A percentile compares a stretch with the other conserved stretches of the same genome.
Conservation (phyloP, 2,113 vertebrate species). For the Anarhynchus alexandrinus region DNA sequence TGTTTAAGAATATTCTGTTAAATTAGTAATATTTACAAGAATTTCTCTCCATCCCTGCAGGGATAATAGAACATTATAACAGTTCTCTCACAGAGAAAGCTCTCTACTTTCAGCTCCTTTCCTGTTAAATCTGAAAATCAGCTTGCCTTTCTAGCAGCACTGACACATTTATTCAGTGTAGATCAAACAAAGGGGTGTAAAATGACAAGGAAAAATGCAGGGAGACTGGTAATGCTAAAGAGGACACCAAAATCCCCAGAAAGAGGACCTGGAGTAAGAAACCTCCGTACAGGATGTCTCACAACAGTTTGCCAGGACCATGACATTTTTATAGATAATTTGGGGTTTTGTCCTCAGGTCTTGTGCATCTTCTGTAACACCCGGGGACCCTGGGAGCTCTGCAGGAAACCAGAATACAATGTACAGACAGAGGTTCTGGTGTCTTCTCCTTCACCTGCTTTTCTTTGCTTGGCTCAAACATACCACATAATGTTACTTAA, state of each 20-base stretch:
- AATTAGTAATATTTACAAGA: slow-evolving; percentile 63
- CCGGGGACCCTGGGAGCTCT: background rate
- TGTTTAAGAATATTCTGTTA: slow-evolving; percentile 65
- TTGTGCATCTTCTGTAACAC: background rate
- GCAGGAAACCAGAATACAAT: background rate
- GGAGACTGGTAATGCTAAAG: background rate
- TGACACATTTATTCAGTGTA: slow-evolving; percentile 18
- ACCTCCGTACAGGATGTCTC: background rate
- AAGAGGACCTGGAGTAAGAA: background rate
- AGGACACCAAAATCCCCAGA: background rate
- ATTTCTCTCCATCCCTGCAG: slow-evolving; percentile 47
- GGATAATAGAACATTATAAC: slow-evolving; percentile 55
- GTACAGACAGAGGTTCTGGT: background rate
- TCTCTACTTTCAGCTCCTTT: slow-evolving; percentile 41
- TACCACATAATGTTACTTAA: background rate
- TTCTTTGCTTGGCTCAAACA: background rate
- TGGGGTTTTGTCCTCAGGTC: background rate
- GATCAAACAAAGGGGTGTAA: slow-evolving; percentile 1
- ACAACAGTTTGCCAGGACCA: background rate
- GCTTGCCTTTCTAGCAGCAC: slow-evolving; percentile 18
- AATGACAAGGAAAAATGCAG: background rate
- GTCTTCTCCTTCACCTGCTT: background rate
- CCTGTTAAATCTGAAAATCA: slow-evolving; percentile 44
- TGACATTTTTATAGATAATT: background rate
- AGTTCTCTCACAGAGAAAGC: slow-evolving; percentile 36